phyloP scores from a whole-genome alignment of 1,140 invertebrate species.

The Sycophila sp. region DNA sequence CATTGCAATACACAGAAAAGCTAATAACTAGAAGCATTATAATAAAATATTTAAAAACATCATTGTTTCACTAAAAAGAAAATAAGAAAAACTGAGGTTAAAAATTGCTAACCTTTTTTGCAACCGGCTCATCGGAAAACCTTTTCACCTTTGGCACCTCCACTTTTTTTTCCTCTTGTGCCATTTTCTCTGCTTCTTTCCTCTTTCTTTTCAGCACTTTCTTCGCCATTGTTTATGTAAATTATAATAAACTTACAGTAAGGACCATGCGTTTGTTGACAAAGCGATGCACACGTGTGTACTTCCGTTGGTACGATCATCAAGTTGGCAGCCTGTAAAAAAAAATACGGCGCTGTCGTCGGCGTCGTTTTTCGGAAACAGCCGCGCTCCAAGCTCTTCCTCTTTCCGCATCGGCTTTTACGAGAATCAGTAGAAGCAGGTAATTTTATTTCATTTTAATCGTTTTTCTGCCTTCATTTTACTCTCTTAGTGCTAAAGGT shows the following conservation, averaged over 20 bases:
- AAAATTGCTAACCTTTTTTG: slow-evolving; percentile 60
- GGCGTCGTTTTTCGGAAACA: slow-evolving; percentile 1
- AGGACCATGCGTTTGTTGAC: neutral
- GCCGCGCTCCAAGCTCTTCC: neutral
- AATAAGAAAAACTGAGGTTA: slow-evolving; percentile 33
- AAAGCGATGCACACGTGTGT: neutral
- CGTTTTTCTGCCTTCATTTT: neutral
- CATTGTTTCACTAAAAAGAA: neutral
- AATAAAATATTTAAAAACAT: neutral
- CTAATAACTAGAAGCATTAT: neutral
- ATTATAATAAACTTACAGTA: neutral
- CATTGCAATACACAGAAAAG: neutral
- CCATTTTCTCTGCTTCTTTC: slow-evolving; percentile 34
- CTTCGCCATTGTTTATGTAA: slow-evolving; percentile 43
- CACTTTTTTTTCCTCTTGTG: slow-evolving; percentile 30
- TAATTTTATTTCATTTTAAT: slow-evolving; percentile 18
- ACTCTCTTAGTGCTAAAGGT: no score
- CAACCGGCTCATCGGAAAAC: slow-evolving; percentile 61
- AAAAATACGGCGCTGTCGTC: neutral
- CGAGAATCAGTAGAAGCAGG: slow-evolving; percentile 13
- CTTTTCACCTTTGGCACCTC: slow-evolving; percentile 54
- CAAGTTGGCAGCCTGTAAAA: no score
- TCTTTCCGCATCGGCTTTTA: slow-evolving; percentile 24
- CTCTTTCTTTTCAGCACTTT: slow-evolving; percentile 51
- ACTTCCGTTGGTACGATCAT: neutral